phyloP scores from a whole-genome alignment of 1,140 invertebrate genomes.

The Ceratitis capitata region DNA sequence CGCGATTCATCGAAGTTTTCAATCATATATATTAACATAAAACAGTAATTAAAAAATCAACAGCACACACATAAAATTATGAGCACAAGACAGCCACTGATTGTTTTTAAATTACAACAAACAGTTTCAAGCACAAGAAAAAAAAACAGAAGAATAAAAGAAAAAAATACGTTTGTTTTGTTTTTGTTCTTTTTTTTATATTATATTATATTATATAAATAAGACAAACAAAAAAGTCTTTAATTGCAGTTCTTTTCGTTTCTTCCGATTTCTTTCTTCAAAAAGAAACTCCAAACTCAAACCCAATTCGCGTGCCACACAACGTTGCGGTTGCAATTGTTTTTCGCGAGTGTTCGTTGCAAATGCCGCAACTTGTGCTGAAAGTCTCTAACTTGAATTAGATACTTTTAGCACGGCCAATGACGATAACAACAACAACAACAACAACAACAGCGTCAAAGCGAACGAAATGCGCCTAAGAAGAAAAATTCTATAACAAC shows the following conservation, averaged over 20 bases:
- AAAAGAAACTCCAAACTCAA: no score
- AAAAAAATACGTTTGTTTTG: not conserved
- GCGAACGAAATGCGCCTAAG: slow-evolving; percentile 6
- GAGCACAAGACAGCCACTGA: no score
- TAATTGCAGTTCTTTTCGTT: slow-evolving; percentile 50
- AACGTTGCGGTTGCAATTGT: slow-evolving; percentile 65
- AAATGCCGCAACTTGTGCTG: slow-evolving; percentile 65
- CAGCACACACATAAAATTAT: not conserved
- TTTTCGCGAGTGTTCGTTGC: slow-evolving; percentile 65
- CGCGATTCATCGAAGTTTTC: not conserved
- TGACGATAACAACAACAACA: slow-evolving; percentile 46
- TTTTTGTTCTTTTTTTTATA: not conserved
- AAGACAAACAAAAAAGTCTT: slow-evolving; percentile 37
- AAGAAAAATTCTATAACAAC: slow-evolving; percentile 29
- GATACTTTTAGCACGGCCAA: slow-evolving; percentile 44
- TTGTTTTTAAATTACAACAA: not conserved
- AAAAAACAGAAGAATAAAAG: not conserved
- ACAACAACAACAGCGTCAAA: slow-evolving; percentile 43
- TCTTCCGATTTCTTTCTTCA: slow-evolving; percentile 48
- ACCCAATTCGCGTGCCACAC: slow-evolving; percentile 64
- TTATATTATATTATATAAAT: not conserved
- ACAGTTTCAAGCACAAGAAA: not conserved
- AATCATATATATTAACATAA: not conserved
- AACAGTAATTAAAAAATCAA: not conserved
- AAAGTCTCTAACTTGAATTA: slow-evolving; percentile 50